Conservation (phyloP, 1,140 invertebrate species). For the Procambarus virginalis region DNA sequence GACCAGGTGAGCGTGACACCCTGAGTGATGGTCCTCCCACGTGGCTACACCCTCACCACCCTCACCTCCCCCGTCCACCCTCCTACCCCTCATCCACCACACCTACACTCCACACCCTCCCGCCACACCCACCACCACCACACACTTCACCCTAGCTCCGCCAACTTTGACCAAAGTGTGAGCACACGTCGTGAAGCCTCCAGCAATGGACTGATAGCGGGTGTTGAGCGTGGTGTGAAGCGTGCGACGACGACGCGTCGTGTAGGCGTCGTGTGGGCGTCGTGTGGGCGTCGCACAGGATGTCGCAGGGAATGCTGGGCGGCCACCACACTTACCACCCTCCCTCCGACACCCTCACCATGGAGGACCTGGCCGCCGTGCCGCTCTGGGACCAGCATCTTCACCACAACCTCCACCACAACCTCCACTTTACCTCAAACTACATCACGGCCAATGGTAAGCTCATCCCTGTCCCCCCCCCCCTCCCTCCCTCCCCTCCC, state of each 20-base stretch:
- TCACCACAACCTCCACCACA: slow-evolving; percentile 56
- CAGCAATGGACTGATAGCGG: neutral
- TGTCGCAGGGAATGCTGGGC: slow-evolving; percentile 40
- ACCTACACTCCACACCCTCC: neutral
- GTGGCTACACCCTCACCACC: neutral
- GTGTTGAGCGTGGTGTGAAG: too few relatives aligned
- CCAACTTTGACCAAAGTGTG: neutral
- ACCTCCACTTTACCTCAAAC: slow-evolving; percentile 57
- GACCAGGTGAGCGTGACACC: slow-evolving; percentile 36
- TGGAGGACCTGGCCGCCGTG: slow-evolving; percentile 54
- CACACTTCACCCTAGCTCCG: neutral
- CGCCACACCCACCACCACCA: neutral
- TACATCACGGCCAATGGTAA: slow-evolving; percentile 59
- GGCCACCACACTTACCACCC: slow-evolving; percentile 17
- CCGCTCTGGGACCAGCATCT: slow-evolving; percentile 58
- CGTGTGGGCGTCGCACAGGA: slow-evolving; percentile 3
- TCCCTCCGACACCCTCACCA: slow-evolving; percentile 19
- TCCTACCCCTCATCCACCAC: neutral
- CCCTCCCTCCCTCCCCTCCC: neutral
- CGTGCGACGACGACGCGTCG: neutral
- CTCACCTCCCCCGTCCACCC: neutral
- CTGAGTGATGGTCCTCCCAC: slow-evolving; percentile 30
- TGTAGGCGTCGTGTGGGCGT: neutral
- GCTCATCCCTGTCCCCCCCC: neutral
- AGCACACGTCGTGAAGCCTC: neutral